Percentiles rank a stretch among this genome's conserved stretches.
Evolutionary conservation across 2,888 invertebrate species (phyloP).

Genomic region (Pristionchus fissidentatus): DNA sequence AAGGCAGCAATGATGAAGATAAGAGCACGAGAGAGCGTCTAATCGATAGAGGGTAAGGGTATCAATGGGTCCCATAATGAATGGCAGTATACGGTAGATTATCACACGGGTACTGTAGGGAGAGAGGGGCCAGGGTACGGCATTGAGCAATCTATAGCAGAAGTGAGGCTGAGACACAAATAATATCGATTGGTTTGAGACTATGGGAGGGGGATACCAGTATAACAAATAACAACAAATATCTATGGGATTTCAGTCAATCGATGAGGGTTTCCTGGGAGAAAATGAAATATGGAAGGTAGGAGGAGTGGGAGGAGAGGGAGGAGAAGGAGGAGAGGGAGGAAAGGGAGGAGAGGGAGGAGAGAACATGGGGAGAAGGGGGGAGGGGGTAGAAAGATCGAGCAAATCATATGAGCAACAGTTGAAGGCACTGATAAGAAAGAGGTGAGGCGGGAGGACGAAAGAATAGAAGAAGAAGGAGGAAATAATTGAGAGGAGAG

Average conservation of each 20-base stretch:
- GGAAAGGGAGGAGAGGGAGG: neutral
- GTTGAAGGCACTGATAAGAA: constrained; percentile 10
- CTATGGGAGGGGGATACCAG: constrained; percentile 3
- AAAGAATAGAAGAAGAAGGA: neutral
- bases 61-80: neutral
- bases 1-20: constrained; percentile 8
- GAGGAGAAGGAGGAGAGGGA: neutral
- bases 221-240: neutral
- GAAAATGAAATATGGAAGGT: neutral
- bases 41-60: neutral
- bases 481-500: neutral
- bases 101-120: constrained; percentile 36
- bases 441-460: constrained; percentile 13
- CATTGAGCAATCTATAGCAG: constrained; percentile 7
- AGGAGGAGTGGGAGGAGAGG: neutral
- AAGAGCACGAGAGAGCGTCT: constrained; percentile 30
- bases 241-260: constrained; percentile 2
- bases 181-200: constrained; percentile 35
- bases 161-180: neutral
- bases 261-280: constrained; percentile 14
- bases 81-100: constrained; percentile 37
- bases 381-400: constrained; percentile 6
- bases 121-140: constrained; percentile 15
- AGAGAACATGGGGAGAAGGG: no score
- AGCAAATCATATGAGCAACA: constrained; percentile 23